Conservation (phyloP, 2,113 vertebrate species). For the Anhinga rufa region DNA sequence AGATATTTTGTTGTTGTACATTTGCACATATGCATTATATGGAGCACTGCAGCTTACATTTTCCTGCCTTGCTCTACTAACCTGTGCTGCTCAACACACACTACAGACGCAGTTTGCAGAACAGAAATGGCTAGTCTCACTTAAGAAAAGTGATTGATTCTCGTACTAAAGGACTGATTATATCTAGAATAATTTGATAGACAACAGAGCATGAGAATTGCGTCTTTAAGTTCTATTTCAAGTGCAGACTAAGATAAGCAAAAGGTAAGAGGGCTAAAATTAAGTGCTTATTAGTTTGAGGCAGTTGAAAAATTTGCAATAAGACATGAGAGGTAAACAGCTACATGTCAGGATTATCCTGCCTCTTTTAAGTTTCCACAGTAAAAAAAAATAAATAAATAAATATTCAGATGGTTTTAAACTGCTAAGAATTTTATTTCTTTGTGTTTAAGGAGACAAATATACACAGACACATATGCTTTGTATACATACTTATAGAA, state of each 20-base stretch:
- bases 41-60: not conserved
- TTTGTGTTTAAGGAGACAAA: not conserved
- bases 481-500: not conserved
- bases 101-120: not conserved
- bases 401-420: not conserved
- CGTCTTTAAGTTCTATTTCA: not conserved
- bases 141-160: not conserved
- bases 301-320: not conserved
- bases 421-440: not conserved
- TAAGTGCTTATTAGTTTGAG: not conserved
- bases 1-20: not conserved
- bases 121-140: not conserved
- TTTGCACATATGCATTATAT: fast-evolving
- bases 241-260: not conserved
- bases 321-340: not conserved
- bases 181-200: not conserved
- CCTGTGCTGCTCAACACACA: not conserved
- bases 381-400: not conserved
- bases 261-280: conserved; percentile 19
- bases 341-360: not conserved
- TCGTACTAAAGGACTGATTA: not conserved
- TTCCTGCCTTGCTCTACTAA: not conserved
- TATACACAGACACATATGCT: not conserved
- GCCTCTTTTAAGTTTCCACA: not conserved
- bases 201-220: not conserved